phyloP scores from a whole-genome alignment of 2,888 invertebrate species.

The Halocaridina rubra region DNA sequence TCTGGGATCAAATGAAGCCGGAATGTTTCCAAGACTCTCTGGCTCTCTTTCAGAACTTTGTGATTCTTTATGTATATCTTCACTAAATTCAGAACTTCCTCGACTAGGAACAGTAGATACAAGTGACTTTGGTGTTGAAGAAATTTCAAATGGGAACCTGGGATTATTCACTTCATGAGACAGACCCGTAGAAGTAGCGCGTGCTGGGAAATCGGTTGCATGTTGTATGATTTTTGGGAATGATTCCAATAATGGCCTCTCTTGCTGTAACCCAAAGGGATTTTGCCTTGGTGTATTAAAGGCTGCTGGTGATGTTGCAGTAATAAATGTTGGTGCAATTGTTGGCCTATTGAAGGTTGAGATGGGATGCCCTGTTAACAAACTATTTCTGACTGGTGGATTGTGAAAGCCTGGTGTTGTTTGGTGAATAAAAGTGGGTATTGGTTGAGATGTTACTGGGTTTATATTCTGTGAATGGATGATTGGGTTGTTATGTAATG shows the following conservation, averaged over 20 bases:
- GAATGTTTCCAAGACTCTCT: background rate
- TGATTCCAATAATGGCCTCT: conserved; percentile 1
- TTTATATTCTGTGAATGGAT: background rate
- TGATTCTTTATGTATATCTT: background rate
- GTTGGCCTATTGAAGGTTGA: conserved; percentile 1
- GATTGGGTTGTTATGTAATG: background rate
- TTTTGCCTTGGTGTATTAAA: background rate
- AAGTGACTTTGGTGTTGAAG: background rate
- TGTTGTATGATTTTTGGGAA: background rate
- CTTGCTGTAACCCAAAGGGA: conserved; percentile 14
- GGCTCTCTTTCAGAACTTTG: background rate
- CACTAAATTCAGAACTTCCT: background rate
- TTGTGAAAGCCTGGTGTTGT: background rate
- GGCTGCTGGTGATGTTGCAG: background rate
- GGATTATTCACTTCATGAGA: background rate
- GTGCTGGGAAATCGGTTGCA: background rate
- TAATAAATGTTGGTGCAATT: background rate
- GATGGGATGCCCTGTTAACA: background rate
- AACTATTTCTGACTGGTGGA: background rate
- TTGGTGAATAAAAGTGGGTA: conserved; percentile 1
- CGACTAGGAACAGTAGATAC: too few species aligned
- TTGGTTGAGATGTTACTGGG: background rate
- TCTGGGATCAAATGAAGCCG: background rate
- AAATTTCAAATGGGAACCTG: background rate
- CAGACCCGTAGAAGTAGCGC: background rate